A percentile compares a stretch with the other conserved stretches of the same genome.
phyloP scores from a whole-genome alignment of 2,113 vertebrate species.

The Machaerirhynchus nigripectus region DNA sequence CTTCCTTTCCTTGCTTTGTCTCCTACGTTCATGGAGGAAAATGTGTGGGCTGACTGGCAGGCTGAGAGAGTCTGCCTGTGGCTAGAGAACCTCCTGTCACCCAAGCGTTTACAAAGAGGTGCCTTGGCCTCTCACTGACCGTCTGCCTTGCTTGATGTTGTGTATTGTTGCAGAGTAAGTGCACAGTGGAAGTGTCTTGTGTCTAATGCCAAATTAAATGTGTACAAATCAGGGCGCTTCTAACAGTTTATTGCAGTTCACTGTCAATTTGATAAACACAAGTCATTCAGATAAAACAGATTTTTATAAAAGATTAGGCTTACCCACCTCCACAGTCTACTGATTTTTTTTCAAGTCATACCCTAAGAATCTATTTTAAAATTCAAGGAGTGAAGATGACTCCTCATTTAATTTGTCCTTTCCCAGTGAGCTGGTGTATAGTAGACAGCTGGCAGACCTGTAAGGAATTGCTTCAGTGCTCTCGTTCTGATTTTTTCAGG shows the following conservation, averaged over 20 bases:
- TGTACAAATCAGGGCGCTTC: neutral
- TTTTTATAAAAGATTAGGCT: neutral
- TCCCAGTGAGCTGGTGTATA: neutral
- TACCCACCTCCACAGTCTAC: neutral
- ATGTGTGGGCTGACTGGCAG: neutral
- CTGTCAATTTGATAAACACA: neutral
- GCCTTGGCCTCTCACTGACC: neutral
- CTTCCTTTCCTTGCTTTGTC: neutral
- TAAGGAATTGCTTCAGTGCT: neutral
- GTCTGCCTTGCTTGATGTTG: neutral
- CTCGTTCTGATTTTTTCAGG: neutral
- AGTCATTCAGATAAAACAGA: neutral
- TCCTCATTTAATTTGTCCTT: neutral
- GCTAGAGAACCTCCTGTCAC: neutral
- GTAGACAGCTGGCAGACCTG: neutral
- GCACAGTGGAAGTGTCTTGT: neutral
- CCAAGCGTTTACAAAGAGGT: neutral
- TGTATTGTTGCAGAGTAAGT: neutral
- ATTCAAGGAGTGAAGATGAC: neutral
- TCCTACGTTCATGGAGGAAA: neutral
- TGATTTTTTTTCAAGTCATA: neutral
- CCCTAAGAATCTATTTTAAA: neutral
- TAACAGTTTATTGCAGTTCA: neutral
- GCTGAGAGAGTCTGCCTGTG: neutral
- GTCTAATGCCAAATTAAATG: neutral